Conservation (phyloP, 1,140 invertebrate genomes). For the Nebria ingens region DNA sequence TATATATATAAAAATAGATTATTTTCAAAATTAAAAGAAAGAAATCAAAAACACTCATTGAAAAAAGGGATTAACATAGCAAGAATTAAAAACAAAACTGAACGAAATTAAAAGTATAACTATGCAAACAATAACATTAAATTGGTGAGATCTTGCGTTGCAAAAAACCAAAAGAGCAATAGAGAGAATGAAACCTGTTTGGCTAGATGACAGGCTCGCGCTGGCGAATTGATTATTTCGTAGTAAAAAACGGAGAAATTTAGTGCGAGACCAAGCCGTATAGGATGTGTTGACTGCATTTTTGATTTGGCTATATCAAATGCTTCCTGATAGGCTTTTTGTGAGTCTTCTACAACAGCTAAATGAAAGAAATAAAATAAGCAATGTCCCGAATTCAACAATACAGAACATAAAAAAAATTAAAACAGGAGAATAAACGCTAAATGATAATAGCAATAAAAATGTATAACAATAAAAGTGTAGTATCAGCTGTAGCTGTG, state of each 20-base stretch:
- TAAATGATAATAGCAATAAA: constrained; percentile 12
- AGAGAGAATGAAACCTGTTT: constrained; percentile 71
- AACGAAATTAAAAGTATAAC: no score
- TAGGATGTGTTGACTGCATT: constrained; percentile 97
- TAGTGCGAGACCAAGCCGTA: constrained; percentile 89
- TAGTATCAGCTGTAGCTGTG: no score
- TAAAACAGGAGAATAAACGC: constrained; percentile 5
- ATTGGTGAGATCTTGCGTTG: no score
- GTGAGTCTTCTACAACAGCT: constrained; percentile 96
- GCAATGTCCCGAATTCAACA: constrained; percentile 23
- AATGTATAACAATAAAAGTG: constrained; percentile 12
- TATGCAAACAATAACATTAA: no score
- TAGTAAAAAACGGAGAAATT: constrained; percentile 99
- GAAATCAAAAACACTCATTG: no score
- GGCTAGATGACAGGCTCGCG: constrained; percentile 91
- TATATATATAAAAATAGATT: neutral
- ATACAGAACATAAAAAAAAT: constrained; percentile 5
- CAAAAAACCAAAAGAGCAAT: neutral
- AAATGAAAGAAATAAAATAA: constrained; percentile 37
- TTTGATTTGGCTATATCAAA: constrained; percentile 97
- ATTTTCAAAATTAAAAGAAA: no score
- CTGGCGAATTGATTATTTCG: constrained; percentile 96
- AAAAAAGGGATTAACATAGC: no score
- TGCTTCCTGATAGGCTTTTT: constrained; percentile 97
- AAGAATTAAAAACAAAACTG: no score